Evolutionary conservation across 2,113 vertebrate species (phyloP), one percentile per base, ranked within the genome.

Genomic region (Mormoops blainvillei): DNA sequence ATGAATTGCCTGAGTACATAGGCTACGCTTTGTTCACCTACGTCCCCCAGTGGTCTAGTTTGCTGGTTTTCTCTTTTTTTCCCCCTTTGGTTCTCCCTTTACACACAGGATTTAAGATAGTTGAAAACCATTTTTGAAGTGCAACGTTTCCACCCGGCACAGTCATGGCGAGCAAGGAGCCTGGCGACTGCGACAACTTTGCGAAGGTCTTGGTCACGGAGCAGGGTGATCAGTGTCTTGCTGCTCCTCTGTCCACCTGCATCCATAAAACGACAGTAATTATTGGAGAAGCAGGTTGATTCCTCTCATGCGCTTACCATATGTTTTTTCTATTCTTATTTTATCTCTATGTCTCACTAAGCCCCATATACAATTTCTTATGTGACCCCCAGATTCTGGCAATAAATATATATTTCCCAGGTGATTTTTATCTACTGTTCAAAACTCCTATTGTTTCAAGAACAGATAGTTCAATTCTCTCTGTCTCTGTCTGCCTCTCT

Each of bases 291-390:
- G 24, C 33, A 77, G 38, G 48, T n/a, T 4, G 86, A 81, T 76
- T 92, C 81, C 70, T 74, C 70, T 52, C 28, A 83, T 1, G 7
- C 18, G 77, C 50, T 81, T 33, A 61, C 82, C 94, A 89, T 81
- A 52, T 97, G 97, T 87, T 94, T 88, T n/a, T 94, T 94, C 94
- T 70, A 63, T 87, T 89, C 56, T 70, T 67, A 18, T 68, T 93
- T 88, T 71, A 50, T 94, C 81, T 52, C 16, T 1, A 20, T 58
- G 81, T 94, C 86, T 61, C 20, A 1, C 36, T 5, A 38, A 89
- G 54, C 14, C 33, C 38, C 24, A 91, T 61, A 82, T 68, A 71
- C 45, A 82, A 77, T 65, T 95, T 95, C 91, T 82, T 92, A 28
- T 81, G 71, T 81, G 94, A 95, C 43, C 52, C 33, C 31, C 56